Conservation (phyloP, 35 echinoderm and acorn worm genomes). For the Diadema setosum region DNA sequence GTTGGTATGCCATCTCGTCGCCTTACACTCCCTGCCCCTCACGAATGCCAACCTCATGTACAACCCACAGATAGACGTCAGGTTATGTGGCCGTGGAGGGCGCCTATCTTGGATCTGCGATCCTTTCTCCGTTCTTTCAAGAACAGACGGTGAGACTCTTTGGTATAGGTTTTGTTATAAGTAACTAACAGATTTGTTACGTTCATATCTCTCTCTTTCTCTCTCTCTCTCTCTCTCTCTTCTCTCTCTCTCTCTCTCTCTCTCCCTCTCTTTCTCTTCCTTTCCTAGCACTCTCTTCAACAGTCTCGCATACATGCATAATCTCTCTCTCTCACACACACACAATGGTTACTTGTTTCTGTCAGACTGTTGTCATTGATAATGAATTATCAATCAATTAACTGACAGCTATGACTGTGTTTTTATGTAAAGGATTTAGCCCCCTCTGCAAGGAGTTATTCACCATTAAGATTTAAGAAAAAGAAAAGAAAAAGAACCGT, state of each 20-base stretch:
- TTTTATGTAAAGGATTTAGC: too few species aligned
- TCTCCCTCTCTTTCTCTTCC: neutral
- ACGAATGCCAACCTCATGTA: neutral
- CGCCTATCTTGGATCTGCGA: constrained; percentile 40
- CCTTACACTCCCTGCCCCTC: neutral
- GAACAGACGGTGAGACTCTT: constrained; percentile 1
- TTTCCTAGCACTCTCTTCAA: neutral
- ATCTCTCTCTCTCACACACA: neutral
- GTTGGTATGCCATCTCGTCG: constrained; percentile 20
- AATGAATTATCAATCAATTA: too few species aligned
- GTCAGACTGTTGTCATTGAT: neutral
- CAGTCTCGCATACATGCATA: neutral
- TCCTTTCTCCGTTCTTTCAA: neutral
- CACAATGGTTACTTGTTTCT: neutral
- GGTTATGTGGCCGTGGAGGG: constrained; percentile 29
- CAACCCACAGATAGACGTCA: constrained; percentile 19
- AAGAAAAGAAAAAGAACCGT: neutral
- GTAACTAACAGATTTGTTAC: too few species aligned
- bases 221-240: neutral
- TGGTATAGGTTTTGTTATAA: too few species aligned
- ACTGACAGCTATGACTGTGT: too few species aligned
- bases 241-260: neutral
- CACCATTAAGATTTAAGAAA: neutral
- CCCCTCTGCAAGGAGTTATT: neutral
- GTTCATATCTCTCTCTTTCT: neutral